These are phyloP conservation scores for Drosophila nasuta DNA, from an alignment of 1,140 invertebrate species.

Conservation along the genomic window DNA sequence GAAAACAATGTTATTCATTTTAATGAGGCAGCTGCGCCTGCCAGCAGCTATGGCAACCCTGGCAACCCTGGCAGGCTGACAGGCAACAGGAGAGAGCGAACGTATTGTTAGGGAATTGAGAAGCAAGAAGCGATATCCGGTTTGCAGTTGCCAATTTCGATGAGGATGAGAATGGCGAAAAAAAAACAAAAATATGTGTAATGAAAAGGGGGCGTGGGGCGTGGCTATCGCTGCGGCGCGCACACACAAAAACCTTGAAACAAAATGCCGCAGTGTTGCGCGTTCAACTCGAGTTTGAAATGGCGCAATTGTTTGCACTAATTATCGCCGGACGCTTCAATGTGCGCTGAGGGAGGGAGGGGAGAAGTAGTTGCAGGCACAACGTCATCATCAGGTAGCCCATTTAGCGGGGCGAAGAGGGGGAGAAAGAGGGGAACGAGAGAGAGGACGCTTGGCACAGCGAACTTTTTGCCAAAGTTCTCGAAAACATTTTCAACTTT, in stretches of 20 bases:
- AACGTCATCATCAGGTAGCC: slow-evolving; percentile 26
- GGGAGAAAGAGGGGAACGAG: neutral
- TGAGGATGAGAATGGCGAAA: neutral
- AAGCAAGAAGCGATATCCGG: slow-evolving; percentile 56
- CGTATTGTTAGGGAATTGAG: neutral
- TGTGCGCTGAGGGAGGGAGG: neutral
- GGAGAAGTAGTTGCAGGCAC: neutral
- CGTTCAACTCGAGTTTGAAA: slow-evolving; percentile 60
- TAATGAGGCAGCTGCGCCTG: slow-evolving; percentile 18
- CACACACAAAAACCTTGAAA: slow-evolving; percentile 56
- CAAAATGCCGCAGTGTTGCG: slow-evolving; percentile 60
- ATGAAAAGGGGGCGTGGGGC: neutral
- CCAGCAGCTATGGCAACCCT: slow-evolving; percentile 62
- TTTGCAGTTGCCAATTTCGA: slow-evolving; percentile 70
- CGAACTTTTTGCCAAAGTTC: slow-evolving; percentile 69
- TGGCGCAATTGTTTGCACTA: slow-evolving; percentile 81
- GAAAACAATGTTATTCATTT: slow-evolving; percentile 10
- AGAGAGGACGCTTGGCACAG: slow-evolving; percentile 36
- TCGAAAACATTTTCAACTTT: slow-evolving; percentile 78
- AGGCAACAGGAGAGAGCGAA: neutral
- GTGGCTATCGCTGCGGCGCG: slow-evolving; percentile 6
- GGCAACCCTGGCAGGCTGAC: slow-evolving; percentile 6
- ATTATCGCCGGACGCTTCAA: slow-evolving; percentile 57
- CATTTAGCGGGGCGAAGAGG: neutral
- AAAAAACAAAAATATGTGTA: slow-evolving; percentile 23